Evolutionary conservation across 2,888 invertebrate genomes (phyloP).

Genomic region (Meganola albula): DNA sequence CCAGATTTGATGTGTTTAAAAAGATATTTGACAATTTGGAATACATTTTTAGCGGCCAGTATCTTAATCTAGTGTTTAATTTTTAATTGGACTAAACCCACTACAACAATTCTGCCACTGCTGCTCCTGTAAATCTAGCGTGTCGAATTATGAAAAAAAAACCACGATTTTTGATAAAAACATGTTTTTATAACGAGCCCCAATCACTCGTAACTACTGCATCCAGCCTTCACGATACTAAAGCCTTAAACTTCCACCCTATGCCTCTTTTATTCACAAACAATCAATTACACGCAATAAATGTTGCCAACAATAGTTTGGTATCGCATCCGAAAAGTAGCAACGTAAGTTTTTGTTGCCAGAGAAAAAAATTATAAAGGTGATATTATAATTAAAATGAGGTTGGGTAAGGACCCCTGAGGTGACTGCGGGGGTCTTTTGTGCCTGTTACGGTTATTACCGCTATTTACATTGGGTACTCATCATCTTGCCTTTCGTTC

Average conservation of each 20-base stretch:
- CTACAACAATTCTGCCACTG: no score
- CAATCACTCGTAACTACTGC: conserved; percentile 14
- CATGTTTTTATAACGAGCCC: no score
- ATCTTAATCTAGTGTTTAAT: no score
- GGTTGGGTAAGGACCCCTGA: conserved; percentile 60
- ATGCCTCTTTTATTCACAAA: conserved; percentile 29
- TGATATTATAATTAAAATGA: conserved; percentile 76
- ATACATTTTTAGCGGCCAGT: no score
- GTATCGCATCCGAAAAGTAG: conserved; percentile 48
- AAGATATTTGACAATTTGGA: no score
- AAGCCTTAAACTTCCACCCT: conserved; percentile 25
- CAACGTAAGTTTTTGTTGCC: conserved; percentile 35
- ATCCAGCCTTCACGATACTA: conserved; percentile 20
- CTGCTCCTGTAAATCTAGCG: no score
- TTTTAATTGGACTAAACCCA: no score
- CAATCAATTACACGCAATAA: conserved; percentile 31
- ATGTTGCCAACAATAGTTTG: conserved; percentile 32
- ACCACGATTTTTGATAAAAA: no score
- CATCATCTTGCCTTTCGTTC: conserved; percentile 51
- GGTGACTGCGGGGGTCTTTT: conserved; percentile 63
- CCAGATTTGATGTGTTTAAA: no score
- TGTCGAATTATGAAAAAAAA: no score
- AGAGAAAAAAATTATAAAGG: conserved; percentile 64
- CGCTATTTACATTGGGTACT: conserved; percentile 70
- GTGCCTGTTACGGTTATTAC: conserved; percentile 65